Conservation (phyloP, 2,797 vertebrate genomes). For the Lateolabrax maculatus region DNA sequence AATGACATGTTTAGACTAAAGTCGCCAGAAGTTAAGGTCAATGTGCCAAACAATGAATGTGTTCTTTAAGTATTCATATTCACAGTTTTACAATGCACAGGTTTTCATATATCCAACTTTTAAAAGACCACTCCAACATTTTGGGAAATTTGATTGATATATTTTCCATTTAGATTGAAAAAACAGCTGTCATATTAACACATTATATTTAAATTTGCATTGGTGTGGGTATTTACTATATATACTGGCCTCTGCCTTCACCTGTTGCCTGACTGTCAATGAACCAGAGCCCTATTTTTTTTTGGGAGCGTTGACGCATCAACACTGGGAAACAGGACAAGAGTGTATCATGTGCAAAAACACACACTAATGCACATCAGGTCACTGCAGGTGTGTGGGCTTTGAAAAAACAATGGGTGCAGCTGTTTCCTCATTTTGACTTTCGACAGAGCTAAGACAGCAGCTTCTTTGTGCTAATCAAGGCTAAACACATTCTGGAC, state of each 20-base stretch:
- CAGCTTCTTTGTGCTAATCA: background rate
- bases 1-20: background rate
- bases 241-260: background rate
- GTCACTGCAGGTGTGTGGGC: background rate
- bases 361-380: background rate
- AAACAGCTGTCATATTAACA: background rate
- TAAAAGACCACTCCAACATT: constrained; percentile 26
- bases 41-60: background rate
- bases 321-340: background rate
- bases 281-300: no score
- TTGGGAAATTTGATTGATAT: no score
- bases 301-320: background rate
- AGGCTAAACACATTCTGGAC: background rate
- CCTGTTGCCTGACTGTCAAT: background rate
- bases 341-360: background rate
- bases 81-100: background rate
- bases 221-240: background rate
- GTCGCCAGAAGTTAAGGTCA: background rate
- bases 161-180: no score
- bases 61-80: background rate
- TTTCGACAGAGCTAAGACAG: background rate
- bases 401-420: background rate
- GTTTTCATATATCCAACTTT: background rate
- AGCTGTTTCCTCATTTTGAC: background rate
- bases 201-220: background rate